These are phyloP conservation scores for Donacobius atricapilla DNA, from an alignment of 2,113 vertebrate species.

Conservation along the genomic window DNA sequence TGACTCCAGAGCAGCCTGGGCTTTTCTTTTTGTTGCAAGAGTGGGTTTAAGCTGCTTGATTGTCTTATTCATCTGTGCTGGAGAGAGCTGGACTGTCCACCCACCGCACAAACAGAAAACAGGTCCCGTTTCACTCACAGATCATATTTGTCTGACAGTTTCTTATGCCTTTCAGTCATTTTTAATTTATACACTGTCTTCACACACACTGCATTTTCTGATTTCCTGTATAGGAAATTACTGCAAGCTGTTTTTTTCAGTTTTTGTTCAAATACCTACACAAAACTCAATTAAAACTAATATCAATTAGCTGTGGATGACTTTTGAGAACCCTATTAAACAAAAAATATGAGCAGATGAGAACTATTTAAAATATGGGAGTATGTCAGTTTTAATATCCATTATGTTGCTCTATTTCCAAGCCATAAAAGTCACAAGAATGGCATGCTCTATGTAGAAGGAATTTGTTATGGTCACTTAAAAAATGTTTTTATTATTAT, in stretches of 20 bases:
- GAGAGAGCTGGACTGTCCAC: neutral
- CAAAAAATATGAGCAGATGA: neutral
- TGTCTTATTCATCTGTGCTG: neutral
- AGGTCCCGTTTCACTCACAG: neutral
- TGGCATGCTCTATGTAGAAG: neutral
- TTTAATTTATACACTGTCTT: neutral
- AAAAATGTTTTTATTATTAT: conserved; percentile 30
- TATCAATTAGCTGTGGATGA: neutral
- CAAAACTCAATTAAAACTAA: neutral
- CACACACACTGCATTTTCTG: neutral
- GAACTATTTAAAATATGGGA: neutral
- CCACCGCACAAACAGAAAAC: neutral
- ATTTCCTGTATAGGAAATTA: neutral
- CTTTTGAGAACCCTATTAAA: conserved; percentile 30
- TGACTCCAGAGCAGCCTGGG: neutral
- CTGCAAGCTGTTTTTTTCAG: neutral
- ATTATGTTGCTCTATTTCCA: neutral
- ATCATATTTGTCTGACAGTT: neutral
- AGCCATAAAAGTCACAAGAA: neutral
- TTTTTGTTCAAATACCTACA: neutral
- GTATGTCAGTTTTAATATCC: neutral
- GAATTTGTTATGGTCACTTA: conserved; percentile 29
- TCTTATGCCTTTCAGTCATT: neutral
- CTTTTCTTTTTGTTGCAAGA: neutral
- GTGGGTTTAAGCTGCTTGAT: neutral